A percentile compares a stretch with the other conserved stretches of the same genome.
Conservation (phyloP, 1,140 invertebrate genomes). For the Dendroctonus ponderosae region DNA sequence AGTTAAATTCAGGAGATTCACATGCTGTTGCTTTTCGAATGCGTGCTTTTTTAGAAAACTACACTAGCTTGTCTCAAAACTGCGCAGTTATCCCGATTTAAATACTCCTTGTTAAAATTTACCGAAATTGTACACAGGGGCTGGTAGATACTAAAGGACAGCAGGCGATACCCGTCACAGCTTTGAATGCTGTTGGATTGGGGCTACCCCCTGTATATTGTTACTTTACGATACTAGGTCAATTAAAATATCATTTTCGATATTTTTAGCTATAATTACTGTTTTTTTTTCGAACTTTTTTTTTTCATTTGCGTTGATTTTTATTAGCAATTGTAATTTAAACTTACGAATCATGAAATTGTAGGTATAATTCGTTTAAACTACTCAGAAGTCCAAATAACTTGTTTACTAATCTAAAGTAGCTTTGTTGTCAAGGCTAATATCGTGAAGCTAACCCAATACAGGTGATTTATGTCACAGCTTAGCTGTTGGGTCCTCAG, state of each 20-base stretch:
- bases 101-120: constrained; percentile 26
- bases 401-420: too few relatives aligned
- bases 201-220: constrained; percentile 44
- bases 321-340: too few relatives aligned
- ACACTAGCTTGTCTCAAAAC: too few relatives aligned
- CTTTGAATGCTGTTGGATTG: constrained; percentile 45
- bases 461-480: constrained; percentile 40
- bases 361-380: too few relatives aligned
- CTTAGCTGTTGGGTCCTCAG: constrained; percentile 41
- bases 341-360: too few relatives aligned
- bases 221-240: constrained; percentile 16
- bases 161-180: constrained; percentile 47
- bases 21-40: not conserved
- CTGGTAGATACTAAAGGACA: constrained; percentile 36
- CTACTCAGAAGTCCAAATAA: too few relatives aligned
- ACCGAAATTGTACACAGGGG: constrained; percentile 33
- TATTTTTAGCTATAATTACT: not conserved
- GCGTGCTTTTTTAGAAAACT: not conserved
- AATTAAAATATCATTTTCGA: not conserved
- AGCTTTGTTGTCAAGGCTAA: not conserved
- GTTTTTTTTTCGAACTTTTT: too few relatives aligned
- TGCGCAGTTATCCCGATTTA: not conserved
- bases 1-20: not conserved
- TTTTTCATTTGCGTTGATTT: too few relatives aligned
- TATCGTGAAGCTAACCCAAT: constrained; percentile 28